Evolutionary conservation across 2,797 vertebrate species (phyloP), one percentile per base, ranked within the genome.

Genomic region (Luscinia luscinia): DNA sequence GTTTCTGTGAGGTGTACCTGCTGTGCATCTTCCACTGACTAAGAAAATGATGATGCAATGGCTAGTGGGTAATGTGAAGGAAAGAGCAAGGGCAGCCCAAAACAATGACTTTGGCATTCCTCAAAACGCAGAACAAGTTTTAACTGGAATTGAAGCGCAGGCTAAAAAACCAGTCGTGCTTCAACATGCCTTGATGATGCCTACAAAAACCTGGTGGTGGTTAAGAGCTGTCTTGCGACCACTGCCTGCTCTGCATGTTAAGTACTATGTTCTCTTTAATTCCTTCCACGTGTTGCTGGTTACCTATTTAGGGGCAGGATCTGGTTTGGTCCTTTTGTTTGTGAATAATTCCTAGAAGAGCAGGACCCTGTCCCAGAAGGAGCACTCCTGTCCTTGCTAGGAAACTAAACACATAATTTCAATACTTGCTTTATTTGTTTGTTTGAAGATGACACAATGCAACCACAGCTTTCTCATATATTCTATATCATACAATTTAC

Each of bases 41-140:
- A 27, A 93, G 67, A 83, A 73, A 68, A 67, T 40, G 55, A 6
- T 93, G 93, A 93, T 83, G 59, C 67, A 81, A 38, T 57, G 59
- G 48, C 38, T 90, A 82, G 38, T 70, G 72, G 59, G 19, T 68
- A 51, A 20, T 20, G 43, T 36, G 45, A 95, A 84, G 32, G 41
- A 58, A 93, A 55, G 63, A 78, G 12, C 45, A 81, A 77, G 57
- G 46, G 28, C 88, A 84, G 69, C 48, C 77, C 87, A 32, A 86
- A 93, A 84, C 69, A 70, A 70, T 89, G 19, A 89, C 70, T 85
- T 72, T 20, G 77, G 15, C 68, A 61, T 92, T 83, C 57, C 64
- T 93, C 84, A 72, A 93, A 88, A 70, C 57, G 46, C 67, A 62
- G 83, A 76, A 45, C 95, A 84, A 91, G 95, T 94, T 79, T 79